These are phyloP conservation scores for Gadopsis marmoratus DNA, from an alignment of 2,797 vertebrate genomes.

Conservation along the genomic window DNA sequence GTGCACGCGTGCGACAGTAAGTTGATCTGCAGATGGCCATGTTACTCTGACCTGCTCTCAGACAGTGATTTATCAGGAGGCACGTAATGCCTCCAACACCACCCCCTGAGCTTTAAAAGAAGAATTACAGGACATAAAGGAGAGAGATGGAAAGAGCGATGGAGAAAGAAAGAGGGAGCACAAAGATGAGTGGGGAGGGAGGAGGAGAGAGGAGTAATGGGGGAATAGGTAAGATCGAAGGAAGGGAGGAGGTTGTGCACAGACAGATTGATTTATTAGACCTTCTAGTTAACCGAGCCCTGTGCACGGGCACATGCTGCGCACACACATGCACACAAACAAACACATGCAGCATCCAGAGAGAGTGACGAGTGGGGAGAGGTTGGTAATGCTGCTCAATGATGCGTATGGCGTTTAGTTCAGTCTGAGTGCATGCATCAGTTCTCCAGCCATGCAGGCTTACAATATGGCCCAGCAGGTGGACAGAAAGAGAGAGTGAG, in stretches of 20 bases:
- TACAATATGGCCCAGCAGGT: slow-evolving; percentile 81
- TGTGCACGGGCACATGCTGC: slow-evolving; percentile 86
- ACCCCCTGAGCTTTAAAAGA: slow-evolving; percentile 75
- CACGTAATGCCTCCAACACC: slow-evolving; percentile 67
- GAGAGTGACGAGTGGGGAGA: slow-evolving; percentile 75
- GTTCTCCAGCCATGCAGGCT: slow-evolving; percentile 79
- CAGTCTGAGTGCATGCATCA: slow-evolving; percentile 91
- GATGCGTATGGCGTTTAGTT: slow-evolving; percentile 97
- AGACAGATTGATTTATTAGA: slow-evolving; percentile 98
- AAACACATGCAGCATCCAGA: slow-evolving; percentile 67
- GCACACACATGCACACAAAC: slow-evolving; percentile 31
- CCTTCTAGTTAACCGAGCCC: slow-evolving; percentile 95
- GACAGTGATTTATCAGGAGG: slow-evolving; percentile 77
- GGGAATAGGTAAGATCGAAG: slow-evolving; percentile 84
- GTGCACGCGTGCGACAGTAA: slow-evolving; percentile 34
- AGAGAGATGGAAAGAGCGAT: slow-evolving; percentile 52
- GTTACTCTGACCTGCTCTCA: slow-evolving; percentile 63
- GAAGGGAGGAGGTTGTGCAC: slow-evolving; percentile 83
- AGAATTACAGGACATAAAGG: slow-evolving; percentile 75
- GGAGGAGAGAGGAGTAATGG: slow-evolving; percentile 73
- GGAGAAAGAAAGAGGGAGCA: slow-evolving; percentile 28
- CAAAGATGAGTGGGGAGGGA: slow-evolving; percentile 55
- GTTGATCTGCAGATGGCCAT: slow-evolving; percentile 68
- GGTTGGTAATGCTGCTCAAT: slow-evolving; percentile 96
- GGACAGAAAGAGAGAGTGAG: slow-evolving; percentile 88